A percentile compares a stretch with the other conserved stretches of the same genome.
Evolutionary conservation across 2,113 vertebrate genomes (phyloP).

Genomic region (Nematolebias whitei): DNA sequence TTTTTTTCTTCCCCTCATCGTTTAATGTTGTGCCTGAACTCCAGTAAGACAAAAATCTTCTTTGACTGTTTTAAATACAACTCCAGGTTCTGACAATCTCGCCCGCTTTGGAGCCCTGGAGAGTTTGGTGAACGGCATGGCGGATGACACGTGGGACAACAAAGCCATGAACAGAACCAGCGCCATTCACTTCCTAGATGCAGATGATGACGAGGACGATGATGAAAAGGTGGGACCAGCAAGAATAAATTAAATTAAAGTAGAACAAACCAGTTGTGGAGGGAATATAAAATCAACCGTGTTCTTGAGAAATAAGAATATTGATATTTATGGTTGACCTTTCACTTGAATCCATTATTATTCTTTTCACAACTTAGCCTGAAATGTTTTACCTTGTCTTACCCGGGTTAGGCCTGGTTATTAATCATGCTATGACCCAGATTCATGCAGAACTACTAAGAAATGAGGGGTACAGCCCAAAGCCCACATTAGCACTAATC

Average conservation of each 20-base stretch:
- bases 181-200: constrained; percentile 94
- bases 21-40: neutral
- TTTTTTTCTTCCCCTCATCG: neutral
- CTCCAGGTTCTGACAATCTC: constrained; percentile 85
- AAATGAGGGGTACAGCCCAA: too few relatives aligned
- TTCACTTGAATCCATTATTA: too few relatives aligned
- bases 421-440: too few relatives aligned
- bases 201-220: constrained; percentile 92
- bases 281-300: too few relatives aligned
- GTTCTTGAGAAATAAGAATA: too few relatives aligned
- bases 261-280: too few relatives aligned
- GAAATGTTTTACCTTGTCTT: too few relatives aligned
- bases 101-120: constrained; percentile 91
- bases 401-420: too few relatives aligned
- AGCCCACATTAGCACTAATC: neutral
- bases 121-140: constrained; percentile 88
- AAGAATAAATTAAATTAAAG: neutral
- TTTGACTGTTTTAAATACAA: constrained; percentile 6
- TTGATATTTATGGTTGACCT: too few relatives aligned
- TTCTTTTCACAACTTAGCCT: too few relatives aligned
- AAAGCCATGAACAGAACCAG: constrained; percentile 88
- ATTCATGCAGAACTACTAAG: too few relatives aligned
- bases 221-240: constrained; percentile 86
- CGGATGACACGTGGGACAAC: constrained; percentile 91
- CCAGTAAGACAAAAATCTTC: neutral